Evolutionary conservation across 2,797 vertebrate species (phyloP).

Genomic region (Phrynocephalus forsythii): DNA sequence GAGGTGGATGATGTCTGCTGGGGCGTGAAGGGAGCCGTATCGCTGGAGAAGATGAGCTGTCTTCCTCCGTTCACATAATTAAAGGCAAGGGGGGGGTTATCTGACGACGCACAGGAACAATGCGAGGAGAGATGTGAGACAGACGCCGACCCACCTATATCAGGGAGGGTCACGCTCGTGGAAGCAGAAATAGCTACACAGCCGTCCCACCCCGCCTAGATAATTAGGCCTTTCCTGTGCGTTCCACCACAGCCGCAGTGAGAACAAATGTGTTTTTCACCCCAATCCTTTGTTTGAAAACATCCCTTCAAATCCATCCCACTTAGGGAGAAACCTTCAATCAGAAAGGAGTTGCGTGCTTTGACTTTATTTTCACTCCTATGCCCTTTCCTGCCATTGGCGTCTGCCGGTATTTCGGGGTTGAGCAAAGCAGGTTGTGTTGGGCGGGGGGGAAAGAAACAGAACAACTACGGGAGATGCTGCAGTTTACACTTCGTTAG

Average conservation of each 20-base stretch:
- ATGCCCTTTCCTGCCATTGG: constrained; percentile 24
- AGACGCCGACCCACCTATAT: constrained; percentile 55
- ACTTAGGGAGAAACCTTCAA: not conserved
- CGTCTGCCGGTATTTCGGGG: constrained; percentile 46
- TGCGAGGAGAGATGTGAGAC: constrained; percentile 46
- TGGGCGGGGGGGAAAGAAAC: constrained; percentile 23
- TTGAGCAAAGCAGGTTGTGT: constrained; percentile 15
- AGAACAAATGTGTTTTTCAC: constrained; percentile 37
- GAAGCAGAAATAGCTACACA: constrained; percentile 62
- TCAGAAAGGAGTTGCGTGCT: constrained; percentile 27
- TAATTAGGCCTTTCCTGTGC: constrained; percentile 62
- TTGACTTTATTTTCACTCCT: constrained; percentile 55
- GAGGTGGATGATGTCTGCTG: not conserved
- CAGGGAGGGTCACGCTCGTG: constrained; percentile 57
- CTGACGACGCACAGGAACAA: not conserved
- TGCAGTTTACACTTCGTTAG: too few species aligned
- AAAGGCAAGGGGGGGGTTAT: constrained; percentile 35
- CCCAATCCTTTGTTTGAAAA: constrained; percentile 36
- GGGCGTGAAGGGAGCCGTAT: fast-evolving
- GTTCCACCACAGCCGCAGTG: constrained; percentile 42
- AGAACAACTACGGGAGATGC: too few species aligned
- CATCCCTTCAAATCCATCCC: constrained; percentile 41
- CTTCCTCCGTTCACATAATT: not conserved
- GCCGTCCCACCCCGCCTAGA: constrained; percentile 54
- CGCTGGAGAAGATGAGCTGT: constrained; percentile 28